Evolutionary conservation across 2,797 vertebrate genomes (phyloP).

Genomic region (Myripristis murdjan): DNA sequence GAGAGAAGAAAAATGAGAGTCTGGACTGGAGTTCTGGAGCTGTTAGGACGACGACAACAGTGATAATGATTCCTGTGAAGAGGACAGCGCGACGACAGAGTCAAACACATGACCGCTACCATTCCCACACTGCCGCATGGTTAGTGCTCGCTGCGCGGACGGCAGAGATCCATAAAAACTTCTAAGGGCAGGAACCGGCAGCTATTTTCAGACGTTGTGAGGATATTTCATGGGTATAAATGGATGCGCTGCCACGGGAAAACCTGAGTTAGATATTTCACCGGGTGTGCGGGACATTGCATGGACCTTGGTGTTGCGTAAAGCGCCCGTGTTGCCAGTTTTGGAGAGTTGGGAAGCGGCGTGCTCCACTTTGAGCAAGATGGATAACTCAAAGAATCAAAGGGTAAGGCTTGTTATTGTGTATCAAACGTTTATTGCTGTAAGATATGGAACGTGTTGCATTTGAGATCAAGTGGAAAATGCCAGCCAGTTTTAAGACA

Average conservation of each 20-base stretch:
- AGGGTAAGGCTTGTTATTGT: constrained; percentile 75
- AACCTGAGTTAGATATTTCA: constrained; percentile 61
- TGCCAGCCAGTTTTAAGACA: neutral
- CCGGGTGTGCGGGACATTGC: constrained; percentile 53
- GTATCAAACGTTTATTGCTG: neutral
- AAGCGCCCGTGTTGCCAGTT: constrained; percentile 62
- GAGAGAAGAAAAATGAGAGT: constrained; percentile 12
- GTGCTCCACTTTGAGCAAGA: constrained; percentile 54
- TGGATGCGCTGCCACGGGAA: constrained; percentile 46
- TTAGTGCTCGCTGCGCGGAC: constrained; percentile 27
- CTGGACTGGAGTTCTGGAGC: constrained; percentile 44
- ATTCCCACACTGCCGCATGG: constrained; percentile 19
- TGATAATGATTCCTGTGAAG: constrained; percentile 9
- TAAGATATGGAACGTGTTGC: neutral
- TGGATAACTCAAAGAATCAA: constrained; percentile 81
- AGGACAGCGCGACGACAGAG: constrained; percentile 33
- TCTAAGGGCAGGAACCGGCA: constrained; percentile 7
- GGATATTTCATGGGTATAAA: constrained; percentile 32
- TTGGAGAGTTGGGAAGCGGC: constrained; percentile 71
- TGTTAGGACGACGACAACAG: constrained; percentile 21
- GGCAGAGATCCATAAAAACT: constrained; percentile 32
- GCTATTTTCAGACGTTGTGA: neutral
- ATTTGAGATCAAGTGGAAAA: constrained; percentile 27
- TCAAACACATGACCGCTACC: constrained; percentile 57
- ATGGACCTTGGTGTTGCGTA: constrained; percentile 70